Conservation (phyloP, 1,140 invertebrate genomes). For the Zaprionus kolodkinae region DNA sequence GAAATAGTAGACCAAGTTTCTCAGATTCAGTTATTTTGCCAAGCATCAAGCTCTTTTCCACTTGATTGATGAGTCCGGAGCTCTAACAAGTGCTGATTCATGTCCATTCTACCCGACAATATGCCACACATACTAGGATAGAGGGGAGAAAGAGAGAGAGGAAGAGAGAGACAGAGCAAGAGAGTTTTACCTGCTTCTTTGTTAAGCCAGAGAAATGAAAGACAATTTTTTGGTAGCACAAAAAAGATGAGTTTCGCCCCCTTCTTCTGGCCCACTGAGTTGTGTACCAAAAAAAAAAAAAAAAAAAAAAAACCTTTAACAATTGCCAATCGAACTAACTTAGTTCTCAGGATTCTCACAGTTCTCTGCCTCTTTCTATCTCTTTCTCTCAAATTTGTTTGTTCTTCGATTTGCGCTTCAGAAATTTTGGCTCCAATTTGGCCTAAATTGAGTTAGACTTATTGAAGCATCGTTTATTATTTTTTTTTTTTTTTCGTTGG, state of each 20-base stretch:
- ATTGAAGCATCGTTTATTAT: not conserved
- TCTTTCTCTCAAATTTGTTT: not conserved
- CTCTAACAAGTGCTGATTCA: constrained; percentile 18
- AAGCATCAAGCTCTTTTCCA: constrained; percentile 22
- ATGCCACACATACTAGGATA: not conserved
- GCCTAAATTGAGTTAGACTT: constrained; percentile 1
- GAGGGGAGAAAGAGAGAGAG: not conserved
- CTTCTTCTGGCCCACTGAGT: no score
- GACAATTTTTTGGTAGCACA: constrained; percentile 11
- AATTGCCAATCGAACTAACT: constrained; percentile 7
- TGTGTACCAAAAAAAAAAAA: not conserved
- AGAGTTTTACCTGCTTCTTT: constrained; percentile 27
- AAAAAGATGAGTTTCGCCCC: constrained; percentile 3
- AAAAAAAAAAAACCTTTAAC: not conserved
- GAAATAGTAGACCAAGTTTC: not conserved
- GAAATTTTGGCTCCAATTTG: not conserved
- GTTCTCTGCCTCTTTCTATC: not conserved
- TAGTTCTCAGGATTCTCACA: not conserved
- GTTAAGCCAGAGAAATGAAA: constrained; percentile 27
- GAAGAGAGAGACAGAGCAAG: no score
- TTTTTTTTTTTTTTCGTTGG: not conserved
- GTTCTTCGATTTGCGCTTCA: constrained; percentile 5
- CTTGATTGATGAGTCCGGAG: constrained; percentile 37
- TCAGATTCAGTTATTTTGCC: constrained; percentile 6
- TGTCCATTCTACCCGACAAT: constrained; percentile 8